Evolutionary conservation across 1,140 invertebrate species (phyloP).

Genomic region (Chironomus tepperi): DNA sequence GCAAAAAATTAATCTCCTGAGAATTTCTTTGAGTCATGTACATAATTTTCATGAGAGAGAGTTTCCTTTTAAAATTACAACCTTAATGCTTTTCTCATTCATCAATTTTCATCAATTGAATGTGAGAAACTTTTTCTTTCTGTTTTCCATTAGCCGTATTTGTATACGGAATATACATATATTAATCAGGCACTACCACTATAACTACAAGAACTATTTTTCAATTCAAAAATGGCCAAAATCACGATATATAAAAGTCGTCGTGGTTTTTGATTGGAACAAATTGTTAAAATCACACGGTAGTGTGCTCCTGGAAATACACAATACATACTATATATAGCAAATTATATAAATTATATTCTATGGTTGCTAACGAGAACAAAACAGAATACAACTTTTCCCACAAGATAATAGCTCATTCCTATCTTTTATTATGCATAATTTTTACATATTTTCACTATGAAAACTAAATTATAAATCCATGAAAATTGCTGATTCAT

Average conservation of each 20-base stretch:
- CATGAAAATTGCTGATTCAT: constrained; percentile 13
- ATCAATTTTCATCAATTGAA: constrained; percentile 14
- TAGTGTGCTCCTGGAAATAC: too few species aligned
- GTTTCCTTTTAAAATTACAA: background rate
- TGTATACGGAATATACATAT: too few species aligned
- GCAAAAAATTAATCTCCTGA: too few species aligned
- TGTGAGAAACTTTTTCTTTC: background rate
- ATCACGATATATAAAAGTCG: too few species aligned
- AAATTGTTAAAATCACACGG: too few species aligned
- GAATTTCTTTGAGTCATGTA: too few species aligned
- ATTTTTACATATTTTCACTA: background rate
- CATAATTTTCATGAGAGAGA: too few species aligned
- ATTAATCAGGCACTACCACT: too few species aligned
- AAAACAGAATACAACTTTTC: background rate
- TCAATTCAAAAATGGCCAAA: too few species aligned
- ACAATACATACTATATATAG: too few species aligned
- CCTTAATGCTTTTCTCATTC: background rate
- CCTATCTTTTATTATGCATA: background rate
- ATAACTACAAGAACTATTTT: too few species aligned
- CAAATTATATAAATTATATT: background rate
- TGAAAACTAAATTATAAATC: background rate
- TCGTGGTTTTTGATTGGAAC: too few species aligned
- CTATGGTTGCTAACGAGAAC: background rate
- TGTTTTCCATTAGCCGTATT: background rate
- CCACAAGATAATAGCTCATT: background rate